These are phyloP conservation scores for Cossypha caffra DNA, from an alignment of 2,797 vertebrate species.

Conservation along the genomic window DNA sequence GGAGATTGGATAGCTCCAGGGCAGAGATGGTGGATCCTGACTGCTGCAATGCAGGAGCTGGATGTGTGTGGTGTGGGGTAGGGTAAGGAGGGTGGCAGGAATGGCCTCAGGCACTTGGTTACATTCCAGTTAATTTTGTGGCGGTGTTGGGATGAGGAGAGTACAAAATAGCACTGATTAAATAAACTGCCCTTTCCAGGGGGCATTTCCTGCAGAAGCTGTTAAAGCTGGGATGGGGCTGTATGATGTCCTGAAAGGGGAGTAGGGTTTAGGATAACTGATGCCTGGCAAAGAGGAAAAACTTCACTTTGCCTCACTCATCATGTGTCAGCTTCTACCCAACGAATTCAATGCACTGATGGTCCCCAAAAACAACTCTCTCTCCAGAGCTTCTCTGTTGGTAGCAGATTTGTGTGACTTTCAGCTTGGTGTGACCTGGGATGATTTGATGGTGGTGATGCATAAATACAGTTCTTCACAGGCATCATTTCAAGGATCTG, in stretches of 20 bases:
- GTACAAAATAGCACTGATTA: background rate
- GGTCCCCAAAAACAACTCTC: background rate
- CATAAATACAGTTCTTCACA: background rate
- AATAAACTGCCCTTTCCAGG: background rate
- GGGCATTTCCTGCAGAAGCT: background rate
- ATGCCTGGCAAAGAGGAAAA: background rate
- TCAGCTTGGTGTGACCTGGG: background rate
- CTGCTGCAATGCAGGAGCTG: background rate
- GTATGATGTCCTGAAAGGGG: background rate
- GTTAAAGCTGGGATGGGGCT: background rate
- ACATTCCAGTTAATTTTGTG: background rate
- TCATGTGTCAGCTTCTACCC: background rate
- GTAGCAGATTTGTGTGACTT: background rate
- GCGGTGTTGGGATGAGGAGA: background rate
- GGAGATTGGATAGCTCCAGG: background rate
- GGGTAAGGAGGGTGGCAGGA: background rate
- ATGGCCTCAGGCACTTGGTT: background rate
- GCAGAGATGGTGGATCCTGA: background rate
- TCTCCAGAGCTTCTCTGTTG: background rate
- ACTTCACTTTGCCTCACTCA: accelerated
- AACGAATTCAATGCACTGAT: too few species aligned
- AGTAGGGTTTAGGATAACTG: background rate
- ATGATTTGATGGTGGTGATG: background rate
- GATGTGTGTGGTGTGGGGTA: background rate
- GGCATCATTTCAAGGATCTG: background rate